Evolutionary conservation across 2,113 vertebrate species (phyloP), one percentile per base, ranked within the genome.

Genomic region (Poeciliopsis turrubarensis): DNA sequence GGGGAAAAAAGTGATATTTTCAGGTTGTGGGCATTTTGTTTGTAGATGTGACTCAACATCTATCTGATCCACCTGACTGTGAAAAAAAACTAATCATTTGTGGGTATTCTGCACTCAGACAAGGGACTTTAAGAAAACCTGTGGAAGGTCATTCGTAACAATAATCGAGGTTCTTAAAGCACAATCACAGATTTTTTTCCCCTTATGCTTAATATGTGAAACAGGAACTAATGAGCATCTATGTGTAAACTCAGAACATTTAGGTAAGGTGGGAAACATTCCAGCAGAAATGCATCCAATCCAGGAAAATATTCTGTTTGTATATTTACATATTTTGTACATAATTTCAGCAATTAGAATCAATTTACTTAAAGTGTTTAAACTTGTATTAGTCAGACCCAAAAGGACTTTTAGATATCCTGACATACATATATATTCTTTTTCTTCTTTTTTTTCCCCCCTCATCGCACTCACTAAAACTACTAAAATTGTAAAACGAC

Each of bases 291-390:
- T 54, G 34, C 12, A n/a, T 41, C 78, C 63, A 66, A 65, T 39
- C 66, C 14, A 63, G 64, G 51, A 54, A 47, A 47, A 47, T 47
- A 47, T 47, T 47, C 17, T 47, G 1, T 47, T 76, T 82, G 80
- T 75, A 73, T 87, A 89, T 89, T 88, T 86, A 89, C 85, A 85
- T 77, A 70, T 73, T 82, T 70, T 89, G 73, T 84, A 88, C 79
- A 91, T 15, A 57, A 31, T 61, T 68, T 60, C 27, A 68, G 14
- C 65, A 68, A 69, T 74, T 47, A 47, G 44, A 15, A 47, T 34
- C 70, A 73, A 60, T 65, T 77, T 65, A 19, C 17, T 64, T 68
- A 68, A 47, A 66, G 7, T 19, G 27, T 26, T 70, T 44, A 29
- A 47, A 70, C 41, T 32, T 86, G 15, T 19, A 47, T 47, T 47